These are phyloP conservation scores for Psettodes erumei DNA, from an alignment of 2,113 vertebrate genomes.

Conservation along the genomic window DNA sequence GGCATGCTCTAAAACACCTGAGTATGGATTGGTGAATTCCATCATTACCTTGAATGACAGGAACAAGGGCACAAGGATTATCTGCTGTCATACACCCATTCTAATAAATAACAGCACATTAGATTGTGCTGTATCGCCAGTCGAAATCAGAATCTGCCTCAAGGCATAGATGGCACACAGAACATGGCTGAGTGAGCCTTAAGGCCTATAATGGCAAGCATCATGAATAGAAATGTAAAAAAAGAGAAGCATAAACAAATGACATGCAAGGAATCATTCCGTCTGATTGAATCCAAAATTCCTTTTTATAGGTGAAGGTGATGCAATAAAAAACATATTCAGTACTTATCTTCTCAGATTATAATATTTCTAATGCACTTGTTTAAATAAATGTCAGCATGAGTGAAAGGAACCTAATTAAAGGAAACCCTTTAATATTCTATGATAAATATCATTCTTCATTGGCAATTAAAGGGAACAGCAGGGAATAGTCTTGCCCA, in stretches of 20 bases:
- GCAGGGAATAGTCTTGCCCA: conserved; percentile 39
- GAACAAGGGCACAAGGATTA: conserved; percentile 76
- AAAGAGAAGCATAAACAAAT: conserved; percentile 38
- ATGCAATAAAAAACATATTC: conserved; percentile 37
- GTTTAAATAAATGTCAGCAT: conserved; percentile 46
- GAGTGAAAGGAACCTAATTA: conserved; percentile 30
- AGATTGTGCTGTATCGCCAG: conserved; percentile 67
- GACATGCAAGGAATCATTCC: conserved; percentile 20
- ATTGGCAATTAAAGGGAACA: conserved; percentile 61
- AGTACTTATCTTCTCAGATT: conserved; percentile 14
- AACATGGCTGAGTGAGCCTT: conserved; percentile 51
- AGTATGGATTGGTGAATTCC: conserved; percentile 67
- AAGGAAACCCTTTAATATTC: conserved; percentile 51
- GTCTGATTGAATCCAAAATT: conserved; percentile 45
- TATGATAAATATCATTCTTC: conserved; percentile 57
- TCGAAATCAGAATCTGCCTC: conserved; percentile 61
- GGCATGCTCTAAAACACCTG: conserved; percentile 41
- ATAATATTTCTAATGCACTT: conserved; percentile 42
- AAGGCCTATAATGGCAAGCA: conserved; percentile 24
- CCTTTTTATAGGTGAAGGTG: conserved; percentile 46
- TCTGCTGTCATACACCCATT: conserved; percentile 72
- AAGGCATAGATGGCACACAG: conserved; percentile 55
- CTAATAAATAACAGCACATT: conserved; percentile 80
- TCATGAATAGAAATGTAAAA: conserved; percentile 10
- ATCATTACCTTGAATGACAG: conserved; percentile 78